Conservation (phyloP, 2,888 invertebrate species). For the Lomographa bimaculata region DNA sequence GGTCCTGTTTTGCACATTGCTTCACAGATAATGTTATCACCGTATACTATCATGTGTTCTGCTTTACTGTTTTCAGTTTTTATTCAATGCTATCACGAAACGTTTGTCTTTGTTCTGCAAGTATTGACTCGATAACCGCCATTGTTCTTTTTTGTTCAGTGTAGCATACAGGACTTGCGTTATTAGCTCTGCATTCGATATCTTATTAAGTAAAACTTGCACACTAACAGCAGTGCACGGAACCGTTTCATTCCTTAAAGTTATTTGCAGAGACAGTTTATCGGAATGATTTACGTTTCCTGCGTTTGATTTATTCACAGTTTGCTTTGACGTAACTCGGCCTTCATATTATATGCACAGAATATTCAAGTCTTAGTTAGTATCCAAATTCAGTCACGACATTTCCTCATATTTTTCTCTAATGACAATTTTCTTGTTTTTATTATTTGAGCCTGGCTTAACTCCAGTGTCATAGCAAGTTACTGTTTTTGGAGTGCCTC, state of each 20-base stretch:
- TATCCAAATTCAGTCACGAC: constrained; percentile 3
- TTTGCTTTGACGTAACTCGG: constrained; percentile 21
- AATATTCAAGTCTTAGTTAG: constrained; percentile 1
- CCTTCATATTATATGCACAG: constrained; percentile 16
- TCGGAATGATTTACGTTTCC: constrained; percentile 30
- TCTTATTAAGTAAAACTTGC: constrained; percentile 5
- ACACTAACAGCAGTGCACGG: constrained; percentile 1
- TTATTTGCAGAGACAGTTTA: constrained; percentile 21
- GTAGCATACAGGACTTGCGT: constrained; percentile 15
- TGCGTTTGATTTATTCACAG: constrained; percentile 23
- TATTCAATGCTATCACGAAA: constrained; percentile 32
- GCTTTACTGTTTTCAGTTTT: constrained; percentile 47
- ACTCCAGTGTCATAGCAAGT: constrained; percentile 35
- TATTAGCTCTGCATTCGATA: constrained; percentile 14
- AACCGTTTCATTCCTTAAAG: constrained; percentile 4
- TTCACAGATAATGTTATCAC: constrained; percentile 49
- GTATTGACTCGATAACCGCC: constrained; percentile 29
- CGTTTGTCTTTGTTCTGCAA: constrained; percentile 36
- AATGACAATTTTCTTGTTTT: constrained; percentile 12
- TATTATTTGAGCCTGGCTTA: constrained; percentile 21
- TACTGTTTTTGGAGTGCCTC: constrained; percentile 67
- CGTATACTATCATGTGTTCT: constrained; percentile 46
- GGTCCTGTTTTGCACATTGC: constrained; percentile 39
- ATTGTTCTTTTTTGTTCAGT: constrained; percentile 29
- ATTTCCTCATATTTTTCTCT: constrained; percentile 16